Base-by-base conservation (phyloP, 2,888 invertebrate genomes). In the Perizoma affinitatum region DNA sequence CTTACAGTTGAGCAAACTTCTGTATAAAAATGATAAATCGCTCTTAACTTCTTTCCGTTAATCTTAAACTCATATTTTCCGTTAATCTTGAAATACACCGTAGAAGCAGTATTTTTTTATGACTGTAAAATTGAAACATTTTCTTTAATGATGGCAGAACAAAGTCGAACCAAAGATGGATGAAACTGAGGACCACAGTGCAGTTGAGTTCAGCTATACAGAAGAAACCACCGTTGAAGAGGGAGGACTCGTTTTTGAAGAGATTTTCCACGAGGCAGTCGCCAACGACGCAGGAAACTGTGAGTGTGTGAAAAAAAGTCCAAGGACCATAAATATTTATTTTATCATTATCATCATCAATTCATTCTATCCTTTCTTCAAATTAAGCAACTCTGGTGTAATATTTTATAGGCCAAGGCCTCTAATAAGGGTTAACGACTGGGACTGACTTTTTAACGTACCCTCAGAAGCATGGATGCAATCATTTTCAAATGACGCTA, bases 91-190 rank as follows among this genome's bases (percentile, higher is more conserved):
- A 62, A 72, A 71, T 78, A 65, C 67, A 76, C 75, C 76, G 68
- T 72, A 81, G 87, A 83, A 84, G 85, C 84, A 73, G 80, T 80
- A 76, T 71, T 75, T 78, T 78, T 76, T 77, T 79, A 82, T 81
- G 61, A 53, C 66, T 71, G 48, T 78, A 46, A 59, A 63, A 47
- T 70, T 67, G 65, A 66, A 59, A 76, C 48, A 73, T 61, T 53
- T 64, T 40, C 61, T 59, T 70, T 68, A 72, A 69, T 71, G 67
- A 70, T 75, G 91, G 61, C 94, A 97, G 97, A 95, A 96, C 96
- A 83, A 97, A 97, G 88, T 97, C 97, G 83, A 98, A 97, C 90
- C 97, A 98, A 86, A 95, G 98, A 92, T 99, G 99, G 97, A 96
- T 98, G 96, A 98, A 98, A 90, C 94, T 99, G 69, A 94, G 98